These are phyloP conservation scores for Telmatherina bonti DNA, from an alignment of 2,797 vertebrate genomes.

Conservation along the genomic window DNA sequence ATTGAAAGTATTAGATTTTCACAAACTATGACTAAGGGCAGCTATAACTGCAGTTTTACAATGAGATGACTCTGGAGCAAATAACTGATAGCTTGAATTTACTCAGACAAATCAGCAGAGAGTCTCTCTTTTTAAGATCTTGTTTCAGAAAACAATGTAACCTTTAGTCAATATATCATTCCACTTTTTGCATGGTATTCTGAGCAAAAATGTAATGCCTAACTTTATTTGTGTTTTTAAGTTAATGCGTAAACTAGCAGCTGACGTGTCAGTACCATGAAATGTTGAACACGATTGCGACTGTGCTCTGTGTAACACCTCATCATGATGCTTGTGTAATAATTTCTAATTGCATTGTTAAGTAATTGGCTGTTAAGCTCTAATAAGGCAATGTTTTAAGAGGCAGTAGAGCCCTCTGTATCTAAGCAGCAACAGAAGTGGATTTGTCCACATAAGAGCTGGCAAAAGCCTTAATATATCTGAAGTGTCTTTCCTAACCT, in stretches of 20 bases:
- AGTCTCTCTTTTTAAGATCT: too few species aligned
- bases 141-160: not conserved
- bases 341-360: conserved; percentile 67
- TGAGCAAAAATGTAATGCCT: not conserved
- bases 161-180: not conserved
- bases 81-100: not conserved
- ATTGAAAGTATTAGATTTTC: not conserved
- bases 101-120: not conserved
- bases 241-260: conserved; percentile 29
- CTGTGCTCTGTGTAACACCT: conserved; percentile 3
- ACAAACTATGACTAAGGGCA: not conserved
- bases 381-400: conserved; percentile 48
- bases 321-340: conserved; percentile 54
- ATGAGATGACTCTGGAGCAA: too few species aligned
- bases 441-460: conserved; percentile 59
- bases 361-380: conserved; percentile 69
- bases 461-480: conserved; percentile 47
- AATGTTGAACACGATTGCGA: conserved; percentile 1
- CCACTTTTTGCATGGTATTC: too few species aligned
- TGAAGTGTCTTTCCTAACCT: conserved; percentile 57
- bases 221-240: conserved; percentile 11
- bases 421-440: conserved; percentile 46
- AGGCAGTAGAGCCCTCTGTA: conserved; percentile 38
- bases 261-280: conserved; percentile 3
- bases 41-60: not conserved